These are phyloP conservation scores for Cettia cetti DNA, from an alignment of 2,113 vertebrate species.

Conservation along the genomic window DNA sequence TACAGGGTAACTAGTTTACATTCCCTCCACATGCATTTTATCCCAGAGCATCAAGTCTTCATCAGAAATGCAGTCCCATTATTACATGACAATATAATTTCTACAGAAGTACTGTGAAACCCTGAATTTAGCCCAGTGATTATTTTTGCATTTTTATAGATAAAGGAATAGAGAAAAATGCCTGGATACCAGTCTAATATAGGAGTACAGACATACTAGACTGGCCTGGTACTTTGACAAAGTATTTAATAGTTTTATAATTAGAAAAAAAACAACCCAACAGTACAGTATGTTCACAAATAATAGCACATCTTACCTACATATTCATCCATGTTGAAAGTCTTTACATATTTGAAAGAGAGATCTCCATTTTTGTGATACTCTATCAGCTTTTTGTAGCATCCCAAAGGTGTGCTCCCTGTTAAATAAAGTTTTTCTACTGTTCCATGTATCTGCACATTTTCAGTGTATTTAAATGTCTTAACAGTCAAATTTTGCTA, in stretches of 20 bases:
- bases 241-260: neutral
- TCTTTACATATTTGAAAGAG: constrained; percentile 84
- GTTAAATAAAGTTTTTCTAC: constrained; percentile 53
- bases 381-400: constrained; percentile 84
- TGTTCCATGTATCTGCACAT: neutral
- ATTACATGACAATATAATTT: neutral
- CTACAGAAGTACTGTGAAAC: neutral
- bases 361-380: constrained; percentile 81
- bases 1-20: neutral
- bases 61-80: neutral
- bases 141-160: neutral
- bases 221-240: neutral
- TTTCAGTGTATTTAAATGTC: neutral
- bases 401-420: constrained; percentile 83
- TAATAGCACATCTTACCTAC: constrained; percentile 72
- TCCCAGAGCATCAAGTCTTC: neutral
- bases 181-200: neutral
- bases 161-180: neutral
- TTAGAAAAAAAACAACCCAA: neutral
- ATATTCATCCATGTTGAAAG: constrained; percentile 87
- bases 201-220: neutral
- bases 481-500: neutral
- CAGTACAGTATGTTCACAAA: neutral
- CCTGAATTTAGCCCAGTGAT: neutral
- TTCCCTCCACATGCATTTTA: neutral